Evolutionary conservation across 2,797 vertebrate genomes (phyloP), one percentile per base, ranked within the genome.

Genomic region (Holocentrus rufus): DNA sequence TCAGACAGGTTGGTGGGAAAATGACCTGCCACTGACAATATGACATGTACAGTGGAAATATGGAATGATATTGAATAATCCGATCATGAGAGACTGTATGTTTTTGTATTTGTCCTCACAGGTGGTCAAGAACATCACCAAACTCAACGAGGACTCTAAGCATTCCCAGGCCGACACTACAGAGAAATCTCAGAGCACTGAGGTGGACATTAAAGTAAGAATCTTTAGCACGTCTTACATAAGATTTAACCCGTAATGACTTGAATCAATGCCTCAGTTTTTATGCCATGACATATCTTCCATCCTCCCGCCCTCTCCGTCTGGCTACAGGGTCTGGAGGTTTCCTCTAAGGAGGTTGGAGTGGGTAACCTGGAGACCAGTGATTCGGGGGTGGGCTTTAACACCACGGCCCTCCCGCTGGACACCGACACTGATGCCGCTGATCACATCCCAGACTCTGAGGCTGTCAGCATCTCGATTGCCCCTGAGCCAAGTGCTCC

Each of bases 81-180:
- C 56, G 42, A n/a, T 23, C 39, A 10, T 72, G 27, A 56, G 34
- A 52, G 13, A 23, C 6, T 31, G 1, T 57, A 64, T 42, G 14
- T 74, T 18, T 68, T 4, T 81, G n/a, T 31, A 17, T 57, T 31
- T 20, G 2, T 79, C 18, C 70, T 70, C 56, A 23, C 74, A 95
- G 94, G 94, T 95, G 85, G 94, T 95, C 13, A 93, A 95, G 84
- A 93, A 95, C 73, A 94, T 93, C 85, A 93, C 92, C 46, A 93
- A 92, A 74, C 91, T 95, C n/a, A 94, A 89, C 18, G 94, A 95
- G 36, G 94, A 95, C 1, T 94, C 94, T 47, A 94, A 93, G 31
- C 89, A 93, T 69, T 95, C 94, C 65, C 93, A 94, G 85, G 93
- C 94, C 11, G 94, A 93, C 81, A 92, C 75, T 44, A 95, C 94